These are phyloP conservation scores for Nerophis lumbriciformis DNA, from an alignment of 2,113 vertebrate genomes.

Conservation along the genomic window DNA sequence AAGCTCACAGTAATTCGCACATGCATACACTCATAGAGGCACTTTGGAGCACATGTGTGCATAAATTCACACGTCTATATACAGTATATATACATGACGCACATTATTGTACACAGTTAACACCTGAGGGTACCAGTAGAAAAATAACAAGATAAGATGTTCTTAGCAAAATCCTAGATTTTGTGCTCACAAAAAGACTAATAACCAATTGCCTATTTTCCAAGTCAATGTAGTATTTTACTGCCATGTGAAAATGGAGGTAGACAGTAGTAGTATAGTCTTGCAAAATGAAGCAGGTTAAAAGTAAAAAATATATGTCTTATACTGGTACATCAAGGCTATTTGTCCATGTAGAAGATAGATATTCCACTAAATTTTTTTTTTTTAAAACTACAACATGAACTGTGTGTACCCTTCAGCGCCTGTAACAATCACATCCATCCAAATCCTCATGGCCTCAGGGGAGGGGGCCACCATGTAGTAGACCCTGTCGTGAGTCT, in stretches of 20 bases:
- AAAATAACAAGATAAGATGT: background rate
- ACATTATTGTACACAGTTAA: conserved; percentile 11
- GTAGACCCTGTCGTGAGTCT: conserved; percentile 93
- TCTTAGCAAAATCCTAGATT: background rate
- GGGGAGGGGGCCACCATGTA: conserved; percentile 95
- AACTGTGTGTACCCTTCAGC: conserved; percentile 96
- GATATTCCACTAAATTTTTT: background rate
- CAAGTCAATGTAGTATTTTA: background rate
- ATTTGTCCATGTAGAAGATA: background rate
- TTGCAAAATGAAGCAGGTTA: background rate
- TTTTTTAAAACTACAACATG: conserved; percentile 73
- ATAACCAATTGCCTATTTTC: background rate
- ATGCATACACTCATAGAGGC: conserved; percentile 6
- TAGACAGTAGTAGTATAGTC: background rate
- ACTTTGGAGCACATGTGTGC: conserved; percentile 18
- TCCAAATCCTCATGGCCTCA: conserved; percentile 97
- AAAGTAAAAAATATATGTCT: background rate
- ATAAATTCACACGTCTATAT: background rate
- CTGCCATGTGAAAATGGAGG: background rate
- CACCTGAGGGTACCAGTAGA: conserved; percentile 39
- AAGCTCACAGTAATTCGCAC: conserved; percentile 3
- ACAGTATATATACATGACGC: background rate
- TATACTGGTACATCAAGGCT: background rate
- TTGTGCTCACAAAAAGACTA: background rate
- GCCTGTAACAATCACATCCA: conserved; percentile 96